Evolutionary conservation across 2,113 vertebrate genomes (phyloP).

Genomic region (Azemiops feae): DNA sequence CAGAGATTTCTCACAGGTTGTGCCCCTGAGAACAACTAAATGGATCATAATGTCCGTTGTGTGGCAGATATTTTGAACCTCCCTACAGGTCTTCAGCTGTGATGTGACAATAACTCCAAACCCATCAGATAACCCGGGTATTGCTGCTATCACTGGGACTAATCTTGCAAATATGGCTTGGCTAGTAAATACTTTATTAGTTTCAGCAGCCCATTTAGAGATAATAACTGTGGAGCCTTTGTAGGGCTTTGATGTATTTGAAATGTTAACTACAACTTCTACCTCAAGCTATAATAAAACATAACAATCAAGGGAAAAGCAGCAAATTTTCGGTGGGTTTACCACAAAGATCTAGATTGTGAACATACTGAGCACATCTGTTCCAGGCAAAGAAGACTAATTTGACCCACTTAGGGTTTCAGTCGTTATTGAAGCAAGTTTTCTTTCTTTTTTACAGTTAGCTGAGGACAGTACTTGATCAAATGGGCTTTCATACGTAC

Average conservation of each 20-base stretch:
- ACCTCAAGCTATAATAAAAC: neutral
- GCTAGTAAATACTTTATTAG: neutral
- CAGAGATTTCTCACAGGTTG: neutral
- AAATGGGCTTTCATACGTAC: neutral
- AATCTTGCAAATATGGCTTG: neutral
- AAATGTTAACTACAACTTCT: neutral
- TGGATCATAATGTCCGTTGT: neutral
- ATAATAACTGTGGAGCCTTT: neutral
- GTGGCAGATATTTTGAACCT: neutral
- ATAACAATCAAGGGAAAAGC: neutral
- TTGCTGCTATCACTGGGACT: neutral
- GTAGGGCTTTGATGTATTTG: neutral
- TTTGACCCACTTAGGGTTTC: neutral
- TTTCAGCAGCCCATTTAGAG: neutral
- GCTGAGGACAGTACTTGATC: neutral
- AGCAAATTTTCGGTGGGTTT: neutral
- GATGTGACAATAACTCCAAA: neutral
- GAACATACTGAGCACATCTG: neutral
- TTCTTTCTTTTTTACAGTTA: neutral
- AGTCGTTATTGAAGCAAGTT: neutral
- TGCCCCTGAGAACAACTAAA: neutral
- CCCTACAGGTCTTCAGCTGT: neutral
- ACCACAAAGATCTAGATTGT: neutral
- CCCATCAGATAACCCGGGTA: neutral
- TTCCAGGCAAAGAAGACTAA: neutral